A percentile compares a stretch with the other conserved stretches of the same genome.
Conservation (phyloP, 2,888 invertebrate genomes). For the Brachypalpus laphriformis region DNA sequence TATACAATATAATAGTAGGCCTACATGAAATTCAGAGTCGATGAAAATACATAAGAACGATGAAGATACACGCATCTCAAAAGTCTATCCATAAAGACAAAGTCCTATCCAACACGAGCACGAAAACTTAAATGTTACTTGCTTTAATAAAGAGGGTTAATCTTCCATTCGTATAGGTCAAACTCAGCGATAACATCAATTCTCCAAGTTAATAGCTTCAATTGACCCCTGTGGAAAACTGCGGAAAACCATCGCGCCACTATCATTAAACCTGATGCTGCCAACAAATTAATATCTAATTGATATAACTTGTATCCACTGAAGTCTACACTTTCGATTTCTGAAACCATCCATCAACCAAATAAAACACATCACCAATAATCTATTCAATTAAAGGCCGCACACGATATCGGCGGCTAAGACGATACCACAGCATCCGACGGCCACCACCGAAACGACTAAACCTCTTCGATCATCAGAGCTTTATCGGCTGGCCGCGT, state of each 20-base stretch:
- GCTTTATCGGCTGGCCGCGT: constrained; percentile 22
- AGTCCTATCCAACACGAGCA: not conserved
- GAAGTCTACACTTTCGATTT: constrained; percentile 63
- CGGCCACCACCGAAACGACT: not conserved
- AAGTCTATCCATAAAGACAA: no score
- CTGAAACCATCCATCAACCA: constrained; percentile 54
- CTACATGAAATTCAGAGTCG: no score
- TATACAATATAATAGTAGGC: no score
- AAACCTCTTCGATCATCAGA: constrained; percentile 17
- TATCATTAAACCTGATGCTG: constrained; percentile 34
- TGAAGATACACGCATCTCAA: no score
- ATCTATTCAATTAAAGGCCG: constrained; percentile 67
- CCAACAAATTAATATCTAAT: constrained; percentile 68
- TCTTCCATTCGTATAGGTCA: constrained; percentile 13
- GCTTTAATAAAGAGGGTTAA: not conserved
- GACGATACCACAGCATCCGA: constrained; percentile 1
- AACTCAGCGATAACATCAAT: constrained; percentile 24
- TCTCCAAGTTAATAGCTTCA: constrained; percentile 3
- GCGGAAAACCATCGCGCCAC: constrained; percentile 16
- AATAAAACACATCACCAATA: constrained; percentile 48
- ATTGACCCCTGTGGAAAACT: constrained; percentile 21
- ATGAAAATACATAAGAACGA: no score
- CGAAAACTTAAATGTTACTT: constrained; percentile 21
- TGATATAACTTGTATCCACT: constrained; percentile 65
- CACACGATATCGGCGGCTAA: constrained; percentile 40